Evolutionary conservation across 2,888 invertebrate genomes (phyloP), one percentile per base, ranked within the genome.

Genomic region (Baccha elongata): DNA sequence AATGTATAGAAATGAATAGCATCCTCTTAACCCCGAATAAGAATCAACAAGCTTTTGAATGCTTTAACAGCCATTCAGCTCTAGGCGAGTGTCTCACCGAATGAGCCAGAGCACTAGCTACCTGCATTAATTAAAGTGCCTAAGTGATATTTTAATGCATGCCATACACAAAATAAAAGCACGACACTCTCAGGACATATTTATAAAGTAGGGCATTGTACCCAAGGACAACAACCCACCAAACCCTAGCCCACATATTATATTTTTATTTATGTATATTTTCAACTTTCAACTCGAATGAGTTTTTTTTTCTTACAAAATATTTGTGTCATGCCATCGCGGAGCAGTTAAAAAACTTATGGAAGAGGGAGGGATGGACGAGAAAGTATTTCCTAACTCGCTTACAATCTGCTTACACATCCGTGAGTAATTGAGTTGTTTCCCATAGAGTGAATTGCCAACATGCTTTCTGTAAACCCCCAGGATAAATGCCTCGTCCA

Each of bases 111-210:
- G 13, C 50, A 60, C 53, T 17, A 71, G 32, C 10, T 46, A 71
- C 65, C 81, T 76, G 81, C 81, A 81, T 81, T 81, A 81, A 81
- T 81, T 81, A 81, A 81, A 81, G 76, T 67, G 71, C 81, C 65
- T 71, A 76, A 81, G 67, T 42, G 60, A 67, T 52, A 55, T 71
- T 76, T 76, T 53, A 72, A 76, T 76, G 71, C 48, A 67, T 26
- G 37, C 23, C 17, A 40, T 29, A 23, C 11, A 69, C 11, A 17
- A 13, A 29, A 40, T 8, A 42, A 26, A 55, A 35, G 29, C 50
- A 37, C 17, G 15, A 62, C 23, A 67, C 67, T 60, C 60, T 53
- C 46, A 46, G 40, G 71, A 52, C 48, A 60, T 42, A 21, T 52
- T 11, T 35, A 29, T 44, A 44, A 75, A 76, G 71, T 72, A 58